These are phyloP conservation scores for Lucifuga dentata DNA, from an alignment of 2,113 vertebrate species.

Conservation along the genomic window DNA sequence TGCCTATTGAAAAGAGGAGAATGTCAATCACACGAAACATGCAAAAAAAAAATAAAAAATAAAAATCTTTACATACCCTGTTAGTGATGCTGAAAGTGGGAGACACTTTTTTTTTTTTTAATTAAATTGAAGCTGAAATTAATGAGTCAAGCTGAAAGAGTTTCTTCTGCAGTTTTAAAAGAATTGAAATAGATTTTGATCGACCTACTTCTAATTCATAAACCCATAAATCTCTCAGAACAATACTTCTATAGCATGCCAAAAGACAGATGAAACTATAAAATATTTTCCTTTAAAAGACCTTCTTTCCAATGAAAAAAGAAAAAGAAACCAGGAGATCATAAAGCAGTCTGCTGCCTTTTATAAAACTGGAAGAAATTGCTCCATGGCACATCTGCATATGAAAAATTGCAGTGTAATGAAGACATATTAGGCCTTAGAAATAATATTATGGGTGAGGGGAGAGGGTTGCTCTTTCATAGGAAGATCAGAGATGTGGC, in stretches of 20 bases:
- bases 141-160: background rate
- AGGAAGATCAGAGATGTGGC: constrained; percentile 45
- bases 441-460: constrained; percentile 53
- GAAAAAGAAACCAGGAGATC: constrained; percentile 17
- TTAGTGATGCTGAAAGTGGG: background rate
- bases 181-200: constrained; percentile 28
- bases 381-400: constrained; percentile 46
- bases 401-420: constrained; percentile 62
- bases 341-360: constrained; percentile 29
- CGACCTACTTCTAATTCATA: constrained; percentile 37
- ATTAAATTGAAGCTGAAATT: background rate
- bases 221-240: constrained; percentile 10
- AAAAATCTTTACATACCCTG: background rate
- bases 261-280: constrained; percentile 13
- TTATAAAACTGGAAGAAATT: constrained; percentile 36
- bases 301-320: background rate
- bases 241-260: background rate
- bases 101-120: background rate
- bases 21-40: background rate
- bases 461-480: constrained; percentile 36
- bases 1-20: background rate
- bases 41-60: too few species aligned
- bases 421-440: constrained; percentile 67
- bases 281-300: constrained; percentile 9
- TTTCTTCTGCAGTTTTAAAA: constrained; percentile 12